Evolutionary conservation across 2,888 invertebrate species (phyloP).

Genomic region (Xestia xanthographa): DNA sequence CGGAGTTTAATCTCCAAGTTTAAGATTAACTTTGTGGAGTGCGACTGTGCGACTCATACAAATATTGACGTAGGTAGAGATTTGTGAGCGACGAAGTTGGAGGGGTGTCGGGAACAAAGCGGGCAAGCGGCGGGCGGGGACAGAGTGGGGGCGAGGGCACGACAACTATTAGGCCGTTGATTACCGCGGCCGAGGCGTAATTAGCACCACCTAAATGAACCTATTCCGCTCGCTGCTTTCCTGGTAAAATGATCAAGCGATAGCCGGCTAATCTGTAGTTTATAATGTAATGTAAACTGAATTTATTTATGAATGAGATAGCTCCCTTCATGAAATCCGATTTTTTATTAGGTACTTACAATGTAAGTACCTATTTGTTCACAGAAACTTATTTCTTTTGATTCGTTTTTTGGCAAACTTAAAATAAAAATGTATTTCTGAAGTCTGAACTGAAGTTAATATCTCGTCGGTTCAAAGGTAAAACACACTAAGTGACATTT

Average conservation of each 20-base stretch:
- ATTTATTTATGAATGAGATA: slow-evolving; percentile 15
- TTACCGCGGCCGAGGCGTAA: slow-evolving; percentile 83
- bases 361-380: too few relatives aligned
- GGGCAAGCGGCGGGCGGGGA: slow-evolving; percentile 48
- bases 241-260: slow-evolving; percentile 74
- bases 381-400: not conserved
- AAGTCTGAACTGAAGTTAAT: too few relatives aligned
- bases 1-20: slow-evolving; percentile 59
- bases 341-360: not conserved
- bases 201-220: slow-evolving; percentile 87
- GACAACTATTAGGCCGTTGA: slow-evolving; percentile 83
- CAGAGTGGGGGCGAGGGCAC: slow-evolving; percentile 69
- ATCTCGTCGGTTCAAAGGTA: too few relatives aligned
- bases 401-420: not conserved
- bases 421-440: not conserved
- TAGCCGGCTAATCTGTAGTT: slow-evolving; percentile 66
- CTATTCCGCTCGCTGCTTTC: slow-evolving; percentile 81
- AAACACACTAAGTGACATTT: too few relatives aligned
- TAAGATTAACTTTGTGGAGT: slow-evolving; percentile 60
- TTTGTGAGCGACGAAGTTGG: slow-evolving; percentile 68
- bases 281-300: not conserved
- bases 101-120: slow-evolving; percentile 68
- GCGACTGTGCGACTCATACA: slow-evolving; percentile 52
- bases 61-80: slow-evolving; percentile 64
- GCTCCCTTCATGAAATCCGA: not conserved